Base-by-base conservation (phyloP, 2,113 vertebrate species). In the Neotragus moschatus region DNA sequence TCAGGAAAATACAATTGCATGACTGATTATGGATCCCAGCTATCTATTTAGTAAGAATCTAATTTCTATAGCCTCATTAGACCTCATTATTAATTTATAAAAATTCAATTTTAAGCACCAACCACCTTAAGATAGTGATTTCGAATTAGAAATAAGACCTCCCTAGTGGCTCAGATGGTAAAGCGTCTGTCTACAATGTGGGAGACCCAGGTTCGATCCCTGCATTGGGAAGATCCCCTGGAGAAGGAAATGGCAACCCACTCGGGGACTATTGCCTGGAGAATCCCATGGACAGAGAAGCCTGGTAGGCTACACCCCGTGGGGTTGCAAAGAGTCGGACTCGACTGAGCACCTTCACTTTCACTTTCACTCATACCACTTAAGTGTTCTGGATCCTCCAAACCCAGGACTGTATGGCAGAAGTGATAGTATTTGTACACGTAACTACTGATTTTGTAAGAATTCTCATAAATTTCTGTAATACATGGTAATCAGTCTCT, bases 41-140 rank as follows among this genome's bases (percentile, higher is more conserved):
- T 95, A 63, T 88, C 55, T 86, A 23, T 33, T 86, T 36, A 61
- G 6, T 85, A 61, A 88, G 25, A 56, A 2, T 39, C 55, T 84
- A 19, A 93, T 96, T 88, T 82, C 79, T 39, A 19, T 19, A 90
- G 55, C 8, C 60, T 97, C 49, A 81, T 81, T 66, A 75, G n/a
- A 51, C 15, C 5, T 85, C 53, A 60, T 88, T 73, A 91, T 43
- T 85, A 66, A 93, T 61, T 93, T 90, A 81, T 61, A 43, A 58
- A 92, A 94, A 70, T 8, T 33, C 21, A 51, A 80, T 86, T 87
- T 84, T 61, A 94, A 84, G 45, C n/a, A 82, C 36, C 58, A 17
- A 56, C 17, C n/a, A 75, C 84, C 47, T 88, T 87, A 80, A 3
- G 90, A 2, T 60, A 84, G 87, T 60, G 88, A 88, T 61, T 92